phyloP scores from a whole-genome alignment of 2,888 invertebrate species.

The Rosalia funebris region DNA sequence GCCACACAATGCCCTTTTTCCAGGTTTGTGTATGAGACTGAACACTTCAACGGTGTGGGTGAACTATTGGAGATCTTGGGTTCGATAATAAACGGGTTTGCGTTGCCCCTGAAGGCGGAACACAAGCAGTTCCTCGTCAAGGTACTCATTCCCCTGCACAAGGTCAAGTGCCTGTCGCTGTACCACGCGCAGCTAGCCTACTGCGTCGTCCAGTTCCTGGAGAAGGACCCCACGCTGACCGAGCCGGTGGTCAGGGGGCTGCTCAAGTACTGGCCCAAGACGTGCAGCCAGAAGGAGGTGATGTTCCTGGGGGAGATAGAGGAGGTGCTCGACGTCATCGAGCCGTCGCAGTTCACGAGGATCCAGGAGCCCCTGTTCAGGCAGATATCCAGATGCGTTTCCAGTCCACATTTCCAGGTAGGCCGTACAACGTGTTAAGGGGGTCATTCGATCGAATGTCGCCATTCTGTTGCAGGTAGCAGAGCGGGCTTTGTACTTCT shows the following conservation, averaged over 20 bases:
- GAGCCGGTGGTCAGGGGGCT: constrained; percentile 94
- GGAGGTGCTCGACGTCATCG: constrained; percentile 99
- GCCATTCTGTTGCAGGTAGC: constrained; percentile 78
- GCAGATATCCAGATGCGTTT: constrained; percentile 98
- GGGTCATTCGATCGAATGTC: background rate
- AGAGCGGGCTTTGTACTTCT: constrained; percentile 98
- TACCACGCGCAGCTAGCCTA: constrained; percentile 99
- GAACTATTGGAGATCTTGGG: constrained; percentile 97
- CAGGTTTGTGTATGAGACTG: constrained; percentile 99
- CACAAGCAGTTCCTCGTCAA: constrained; percentile 97
- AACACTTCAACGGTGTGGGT: constrained; percentile 97
- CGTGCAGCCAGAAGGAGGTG: constrained; percentile 98
- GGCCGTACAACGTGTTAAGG: constrained; percentile 24
- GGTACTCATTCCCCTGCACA: constrained; percentile 66
- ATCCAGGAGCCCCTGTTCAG: constrained; percentile 98
- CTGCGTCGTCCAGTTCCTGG: constrained; percentile 98
- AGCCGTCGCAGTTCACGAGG: constrained; percentile 98
- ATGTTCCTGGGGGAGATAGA: constrained; percentile 99
- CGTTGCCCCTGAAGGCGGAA: constrained; percentile 96
- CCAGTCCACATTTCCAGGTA: constrained; percentile 99
- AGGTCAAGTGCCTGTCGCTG: constrained; percentile 85
- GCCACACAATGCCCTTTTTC: constrained; percentile 36
- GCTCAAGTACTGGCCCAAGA: constrained; percentile 98
- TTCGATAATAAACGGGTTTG: constrained; percentile 99
- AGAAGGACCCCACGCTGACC: constrained; percentile 90